A percentile compares a stretch with the other conserved stretches of the same genome.
phyloP scores from a whole-genome alignment of 2,888 invertebrate genomes.

The Callinectes sapidus region DNA sequence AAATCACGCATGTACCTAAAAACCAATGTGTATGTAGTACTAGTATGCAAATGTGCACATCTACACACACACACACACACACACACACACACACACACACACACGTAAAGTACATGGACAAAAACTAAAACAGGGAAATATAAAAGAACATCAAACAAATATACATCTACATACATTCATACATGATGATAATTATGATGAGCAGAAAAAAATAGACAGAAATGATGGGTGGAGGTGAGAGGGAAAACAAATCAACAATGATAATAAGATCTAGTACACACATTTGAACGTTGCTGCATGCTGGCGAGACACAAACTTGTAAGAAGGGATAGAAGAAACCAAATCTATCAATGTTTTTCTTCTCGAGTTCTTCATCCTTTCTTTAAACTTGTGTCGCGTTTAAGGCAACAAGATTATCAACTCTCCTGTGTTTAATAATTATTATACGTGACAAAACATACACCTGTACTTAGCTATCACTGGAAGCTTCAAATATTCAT shows the following conservation, averaged over 20 bases:
- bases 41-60: not conserved
- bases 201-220: not conserved
- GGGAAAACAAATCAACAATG: not conserved
- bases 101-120: not conserved
- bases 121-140: not conserved
- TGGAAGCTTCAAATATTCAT: not conserved
- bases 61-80: not conserved
- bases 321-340: not conserved
- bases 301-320: not conserved
- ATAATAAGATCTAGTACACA: not conserved
- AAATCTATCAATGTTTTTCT: not conserved
- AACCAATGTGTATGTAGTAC: not conserved
- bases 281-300: not conserved
- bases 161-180: constrained; percentile 10
- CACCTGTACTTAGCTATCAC: not conserved
- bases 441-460: not conserved
- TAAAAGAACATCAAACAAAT: constrained; percentile 21
- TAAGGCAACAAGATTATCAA: not conserved
- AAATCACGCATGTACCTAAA: not conserved
- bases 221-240: not conserved
- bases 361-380: not conserved
- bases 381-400: not conserved
- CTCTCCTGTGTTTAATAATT: not conserved
- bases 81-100: not conserved
- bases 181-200: constrained; percentile 11